Percentiles rank a stretch among this genome's conserved stretches.
Evolutionary conservation across 2,888 invertebrate species (phyloP).

Genomic region (Tinea trinotella): DNA sequence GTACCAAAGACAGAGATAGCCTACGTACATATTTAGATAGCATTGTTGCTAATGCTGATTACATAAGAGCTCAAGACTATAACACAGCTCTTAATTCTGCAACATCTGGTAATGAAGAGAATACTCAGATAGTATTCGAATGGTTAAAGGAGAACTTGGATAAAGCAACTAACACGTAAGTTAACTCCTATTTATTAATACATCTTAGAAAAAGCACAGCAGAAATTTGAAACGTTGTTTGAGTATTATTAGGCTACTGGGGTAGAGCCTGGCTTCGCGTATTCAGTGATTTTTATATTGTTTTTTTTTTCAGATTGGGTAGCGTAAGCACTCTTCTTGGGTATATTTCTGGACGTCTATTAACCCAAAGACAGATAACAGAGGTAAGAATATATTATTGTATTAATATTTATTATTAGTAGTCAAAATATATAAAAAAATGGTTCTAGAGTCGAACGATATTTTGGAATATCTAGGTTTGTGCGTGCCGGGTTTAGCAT

Average conservation of each 20-base stretch:
- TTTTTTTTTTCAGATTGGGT: slow-evolving; percentile 40
- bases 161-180: slow-evolving; percentile 33
- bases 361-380: slow-evolving; percentile 40
- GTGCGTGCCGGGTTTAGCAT: too few relatives aligned
- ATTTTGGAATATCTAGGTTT: too few relatives aligned
- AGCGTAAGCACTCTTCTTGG: slow-evolving; percentile 38
- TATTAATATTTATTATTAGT: too few relatives aligned
- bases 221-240: background rate
- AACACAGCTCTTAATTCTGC: slow-evolving; percentile 57
- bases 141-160: slow-evolving; percentile 55
- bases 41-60: slow-evolving; percentile 34
- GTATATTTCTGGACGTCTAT: slow-evolving; percentile 43
- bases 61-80: slow-evolving; percentile 56
- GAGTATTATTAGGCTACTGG: too few relatives aligned
- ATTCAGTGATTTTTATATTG: too few relatives aligned
- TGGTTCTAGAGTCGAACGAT: too few relatives aligned
- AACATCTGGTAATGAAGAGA: slow-evolving; percentile 66
- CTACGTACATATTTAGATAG: slow-evolving; percentile 39
- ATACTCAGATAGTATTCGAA: slow-evolving; percentile 66
- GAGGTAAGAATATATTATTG: slow-evolving; percentile 34
- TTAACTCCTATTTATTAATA: slow-evolving; percentile 18
- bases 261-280: too few relatives aligned
- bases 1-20: slow-evolving; percentile 66
- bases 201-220: background rate
- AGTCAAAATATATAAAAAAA: too few relatives aligned